These are phyloP conservation scores for Lates calcarifer DNA, from an alignment of 2,113 vertebrate species.

Conservation along the genomic window DNA sequence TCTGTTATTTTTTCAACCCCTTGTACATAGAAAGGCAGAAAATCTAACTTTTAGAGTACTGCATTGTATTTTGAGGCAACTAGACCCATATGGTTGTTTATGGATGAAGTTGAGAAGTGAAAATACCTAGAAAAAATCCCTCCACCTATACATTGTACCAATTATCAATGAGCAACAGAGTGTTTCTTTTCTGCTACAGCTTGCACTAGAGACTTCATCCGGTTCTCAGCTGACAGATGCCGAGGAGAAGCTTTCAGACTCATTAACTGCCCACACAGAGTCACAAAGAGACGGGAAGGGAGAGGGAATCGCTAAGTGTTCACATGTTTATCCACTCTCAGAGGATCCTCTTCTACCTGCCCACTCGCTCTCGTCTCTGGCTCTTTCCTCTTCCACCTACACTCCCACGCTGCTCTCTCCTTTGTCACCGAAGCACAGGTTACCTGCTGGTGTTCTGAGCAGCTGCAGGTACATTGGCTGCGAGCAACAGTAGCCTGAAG, in stretches of 20 bases:
- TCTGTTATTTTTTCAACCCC: neutral
- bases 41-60: neutral
- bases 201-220: constrained; percentile 54
- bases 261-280: constrained; percentile 80
- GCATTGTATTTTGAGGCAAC: neutral
- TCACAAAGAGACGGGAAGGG: constrained; percentile 61
- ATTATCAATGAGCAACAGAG: constrained; percentile 65
- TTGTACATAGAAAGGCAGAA: neutral
- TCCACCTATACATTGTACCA: constrained; percentile 43
- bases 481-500: constrained; percentile 34
- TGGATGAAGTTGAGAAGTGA: constrained; percentile 15
- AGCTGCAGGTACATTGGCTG: constrained; percentile 29
- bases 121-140: neutral
- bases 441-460: constrained; percentile 50
- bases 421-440: constrained; percentile 61
- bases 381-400: constrained; percentile 71
- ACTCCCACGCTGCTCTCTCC: constrained; percentile 57
- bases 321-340: constrained; percentile 78
- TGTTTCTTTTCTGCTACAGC: constrained; percentile 51
- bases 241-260: constrained; percentile 77
- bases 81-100: neutral
- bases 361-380: constrained; percentile 67
- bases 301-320: constrained; percentile 68
- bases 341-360: constrained; percentile 72
- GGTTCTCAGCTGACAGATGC: constrained; percentile 72